Percentiles rank a stretch among this genome's conserved stretches.
Conservation (phyloP, 2,888 invertebrate genomes). For the Allolobophora icterica region DNA sequence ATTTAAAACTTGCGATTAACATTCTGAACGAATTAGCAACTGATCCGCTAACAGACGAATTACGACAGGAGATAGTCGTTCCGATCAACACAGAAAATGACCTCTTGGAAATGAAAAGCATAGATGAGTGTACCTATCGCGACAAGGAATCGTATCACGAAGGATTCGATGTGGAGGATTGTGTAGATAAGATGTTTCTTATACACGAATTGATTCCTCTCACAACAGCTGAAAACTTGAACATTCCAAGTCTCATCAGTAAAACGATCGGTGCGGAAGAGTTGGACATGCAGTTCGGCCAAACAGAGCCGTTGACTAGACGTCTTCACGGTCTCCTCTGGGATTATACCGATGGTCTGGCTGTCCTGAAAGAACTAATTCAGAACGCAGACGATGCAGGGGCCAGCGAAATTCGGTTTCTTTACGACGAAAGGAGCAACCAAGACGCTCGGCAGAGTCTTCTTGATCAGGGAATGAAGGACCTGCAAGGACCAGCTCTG, state of each 20-base stretch:
- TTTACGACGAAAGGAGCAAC: slow-evolving; percentile 56
- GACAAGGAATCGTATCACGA: slow-evolving; percentile 49
- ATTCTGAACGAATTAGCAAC: slow-evolving; percentile 43
- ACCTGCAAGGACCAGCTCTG: slow-evolving; percentile 56
- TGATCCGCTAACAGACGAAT: background rate
- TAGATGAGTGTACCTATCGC: slow-evolving; percentile 48
- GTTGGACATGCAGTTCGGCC: slow-evolving; percentile 51
- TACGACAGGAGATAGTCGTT: background rate
- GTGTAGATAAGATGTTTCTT: slow-evolving; percentile 46
- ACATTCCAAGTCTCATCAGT: slow-evolving; percentile 52
- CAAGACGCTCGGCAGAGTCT: slow-evolving; percentile 47
- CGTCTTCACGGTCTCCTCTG: slow-evolving; percentile 52
- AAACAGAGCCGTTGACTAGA: slow-evolving; percentile 54
- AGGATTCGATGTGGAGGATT: slow-evolving; percentile 40
- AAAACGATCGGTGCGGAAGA: slow-evolving; percentile 50
- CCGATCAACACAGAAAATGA: slow-evolving; percentile 5
- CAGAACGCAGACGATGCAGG: slow-evolving; percentile 60
- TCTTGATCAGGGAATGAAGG: slow-evolving; percentile 52
- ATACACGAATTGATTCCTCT: slow-evolving; percentile 51
- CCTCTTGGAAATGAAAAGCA: slow-evolving; percentile 35
- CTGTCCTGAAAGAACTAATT: slow-evolving; percentile 57
- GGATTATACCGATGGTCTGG: slow-evolving; percentile 57
- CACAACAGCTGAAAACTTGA: slow-evolving; percentile 50
- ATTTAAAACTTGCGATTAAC: slow-evolving; percentile 42
- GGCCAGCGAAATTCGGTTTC: slow-evolving; percentile 53